A percentile compares a stretch with the other conserved stretches of the same genome.
Conservation (phyloP, 64 coral and sea anemone species). For the Stichodactyla helianthus region DNA sequence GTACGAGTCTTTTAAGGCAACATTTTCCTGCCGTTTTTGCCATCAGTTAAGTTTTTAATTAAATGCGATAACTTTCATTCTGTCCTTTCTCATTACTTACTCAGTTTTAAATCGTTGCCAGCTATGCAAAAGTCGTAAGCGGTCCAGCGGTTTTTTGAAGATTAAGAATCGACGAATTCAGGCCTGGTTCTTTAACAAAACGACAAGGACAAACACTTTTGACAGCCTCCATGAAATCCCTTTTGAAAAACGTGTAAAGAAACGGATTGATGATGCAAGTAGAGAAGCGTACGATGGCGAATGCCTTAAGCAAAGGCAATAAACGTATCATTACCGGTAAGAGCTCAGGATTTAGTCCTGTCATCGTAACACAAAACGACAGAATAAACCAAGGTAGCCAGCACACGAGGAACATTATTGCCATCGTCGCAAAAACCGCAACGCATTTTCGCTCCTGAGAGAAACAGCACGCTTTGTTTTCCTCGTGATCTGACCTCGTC, state of each 20-base stretch:
- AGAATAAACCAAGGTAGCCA: constrained; percentile 66
- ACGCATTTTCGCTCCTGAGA: constrained; percentile 43
- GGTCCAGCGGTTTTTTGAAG: neutral
- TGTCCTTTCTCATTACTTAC: too few species aligned
- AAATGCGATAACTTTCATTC: too few species aligned
- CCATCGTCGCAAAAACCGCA: constrained; percentile 37
- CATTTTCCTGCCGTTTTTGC: too few species aligned
- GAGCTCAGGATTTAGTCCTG: neutral
- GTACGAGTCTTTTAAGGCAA: too few species aligned
- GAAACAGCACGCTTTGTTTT: neutral
- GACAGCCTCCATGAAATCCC: constrained; percentile 33
- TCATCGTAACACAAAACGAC: neutral
- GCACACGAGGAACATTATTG: constrained; percentile 29
- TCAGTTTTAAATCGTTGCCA: neutral
- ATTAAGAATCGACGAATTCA: neutral
- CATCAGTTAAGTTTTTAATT: too few species aligned
- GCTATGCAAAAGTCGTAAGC: neutral
- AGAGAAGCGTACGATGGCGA: constrained; percentile 19
- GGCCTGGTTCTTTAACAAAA: neutral
- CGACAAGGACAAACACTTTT: neutral
- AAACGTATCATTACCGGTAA: neutral
- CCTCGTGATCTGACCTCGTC: neutral
- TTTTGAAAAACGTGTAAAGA: constrained; percentile 53
- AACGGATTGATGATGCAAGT: constrained; percentile 52
- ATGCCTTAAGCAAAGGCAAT: neutral